Percentiles rank a stretch among this genome's conserved stretches.
phyloP scores from a whole-genome alignment of 2,797 vertebrate species.

The Decapterus maruadsi region DNA sequence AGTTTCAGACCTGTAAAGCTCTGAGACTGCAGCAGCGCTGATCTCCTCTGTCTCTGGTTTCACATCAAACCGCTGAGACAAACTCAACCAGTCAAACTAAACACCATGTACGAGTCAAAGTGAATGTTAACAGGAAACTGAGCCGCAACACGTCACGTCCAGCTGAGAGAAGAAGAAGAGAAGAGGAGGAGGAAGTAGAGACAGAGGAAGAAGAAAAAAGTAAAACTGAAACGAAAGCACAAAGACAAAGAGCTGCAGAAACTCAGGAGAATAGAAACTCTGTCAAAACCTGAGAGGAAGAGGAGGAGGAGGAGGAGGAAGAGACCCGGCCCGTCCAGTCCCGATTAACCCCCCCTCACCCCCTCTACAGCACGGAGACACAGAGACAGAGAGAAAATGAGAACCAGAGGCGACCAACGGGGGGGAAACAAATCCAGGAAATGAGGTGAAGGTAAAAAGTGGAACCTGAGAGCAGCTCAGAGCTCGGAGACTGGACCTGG shows the following conservation, averaged over 20 bases:
- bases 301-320: conserved; percentile 32
- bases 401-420: conserved; percentile 69
- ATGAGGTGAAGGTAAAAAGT: conserved; percentile 77
- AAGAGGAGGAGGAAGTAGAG: no score
- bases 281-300: conserved; percentile 59
- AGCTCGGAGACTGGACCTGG: conserved; percentile 1
- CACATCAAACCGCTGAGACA: no score
- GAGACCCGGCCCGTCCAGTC: conserved; percentile 56
- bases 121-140: no score
- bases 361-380: conserved; percentile 60
- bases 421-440: conserved; percentile 68
- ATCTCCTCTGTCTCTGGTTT: no score
- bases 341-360: conserved; percentile 78
- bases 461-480: conserved; percentile 9
- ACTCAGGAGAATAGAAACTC: neutral
- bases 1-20: no score
- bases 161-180: no score
- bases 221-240: neutral
- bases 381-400: conserved; percentile 65
- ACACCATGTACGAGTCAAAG: no score
- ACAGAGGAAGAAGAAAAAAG: no score
- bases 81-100: no score
- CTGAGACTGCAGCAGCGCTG: no score
- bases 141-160: no score
- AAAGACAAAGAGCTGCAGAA: neutral